These are phyloP conservation scores for Amiota minor DNA, from an alignment of 2,888 invertebrate genomes.

Conservation along the genomic window DNA sequence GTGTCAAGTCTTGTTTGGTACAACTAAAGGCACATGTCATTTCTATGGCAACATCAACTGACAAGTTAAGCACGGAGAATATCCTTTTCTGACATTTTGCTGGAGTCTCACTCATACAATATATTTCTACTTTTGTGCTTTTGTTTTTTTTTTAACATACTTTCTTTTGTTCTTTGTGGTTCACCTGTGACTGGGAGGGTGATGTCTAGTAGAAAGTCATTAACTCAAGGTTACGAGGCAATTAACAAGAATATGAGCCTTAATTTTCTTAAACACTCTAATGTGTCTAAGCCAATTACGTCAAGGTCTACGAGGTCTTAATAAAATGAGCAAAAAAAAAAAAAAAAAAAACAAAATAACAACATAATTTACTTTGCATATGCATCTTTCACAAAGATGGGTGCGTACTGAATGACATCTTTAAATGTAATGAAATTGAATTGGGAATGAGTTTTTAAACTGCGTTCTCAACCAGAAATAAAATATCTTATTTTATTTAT, in stretches of 20 bases:
- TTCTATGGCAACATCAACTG: not conserved
- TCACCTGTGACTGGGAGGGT: not conserved
- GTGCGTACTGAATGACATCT: too few species aligned
- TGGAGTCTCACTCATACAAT: not conserved
- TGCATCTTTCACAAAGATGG: too few species aligned
- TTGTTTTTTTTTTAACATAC: not conserved
- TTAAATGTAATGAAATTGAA: too few species aligned
- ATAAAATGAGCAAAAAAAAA: too few species aligned
- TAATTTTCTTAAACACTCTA: not conserved
- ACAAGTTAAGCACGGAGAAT: conserved; percentile 19
- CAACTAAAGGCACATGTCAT: conserved; percentile 10
- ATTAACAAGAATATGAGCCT: conserved; percentile 7
- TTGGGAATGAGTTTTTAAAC: too few species aligned
- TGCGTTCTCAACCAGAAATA: too few species aligned
- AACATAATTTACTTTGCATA: too few species aligned
- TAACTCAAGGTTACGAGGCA: conserved; percentile 14
- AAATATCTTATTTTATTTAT: too few species aligned
- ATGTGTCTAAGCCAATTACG: not conserved
- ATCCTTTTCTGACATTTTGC: not conserved
- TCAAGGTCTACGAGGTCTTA: too few species aligned
- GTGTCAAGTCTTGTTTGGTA: not conserved
- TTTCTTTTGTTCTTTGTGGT: not conserved
- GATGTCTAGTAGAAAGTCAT: not conserved
- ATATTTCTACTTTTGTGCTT: not conserved
- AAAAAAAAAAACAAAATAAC: too few species aligned